Conservation (phyloP, 2,113 vertebrate species). For the Brachypodius melanocephalos region DNA sequence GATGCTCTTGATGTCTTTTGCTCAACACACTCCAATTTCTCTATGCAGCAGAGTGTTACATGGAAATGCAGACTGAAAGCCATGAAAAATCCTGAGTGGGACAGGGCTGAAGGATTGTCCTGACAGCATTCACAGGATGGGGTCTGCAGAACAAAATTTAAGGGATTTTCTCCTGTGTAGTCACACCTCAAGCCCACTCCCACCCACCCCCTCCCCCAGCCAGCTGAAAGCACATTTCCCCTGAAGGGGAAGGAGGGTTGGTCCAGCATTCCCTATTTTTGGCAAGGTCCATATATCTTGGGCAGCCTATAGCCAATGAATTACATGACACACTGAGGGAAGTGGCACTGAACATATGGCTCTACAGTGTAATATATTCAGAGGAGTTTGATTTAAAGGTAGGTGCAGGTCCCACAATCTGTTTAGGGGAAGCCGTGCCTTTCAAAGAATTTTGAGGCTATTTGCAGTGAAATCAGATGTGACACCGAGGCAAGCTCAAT, state of each 20-base stretch:
- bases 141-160: not conserved
- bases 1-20: not conserved
- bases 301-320: not conserved
- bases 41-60: not conserved
- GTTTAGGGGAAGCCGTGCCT: not conserved
- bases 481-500: not conserved
- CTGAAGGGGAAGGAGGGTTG: not conserved
- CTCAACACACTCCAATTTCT: not conserved
- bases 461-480: not conserved
- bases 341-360: slow-evolving; percentile 38
- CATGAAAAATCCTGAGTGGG: not conserved
- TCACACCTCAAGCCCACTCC: not conserved
- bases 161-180: rapidly evolving
- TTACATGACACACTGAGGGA: not conserved
- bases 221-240: not conserved
- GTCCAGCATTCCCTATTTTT: not conserved
- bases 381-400: slow-evolving; percentile 26
- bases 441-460: slow-evolving; percentile 9
- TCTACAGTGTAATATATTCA: not conserved
- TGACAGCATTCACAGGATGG: rapidly evolving
- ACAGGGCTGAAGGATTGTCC: not conserved
- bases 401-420: slow-evolving; percentile 35
- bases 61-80: not conserved
- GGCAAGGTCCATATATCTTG: not conserved
- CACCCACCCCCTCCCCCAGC: not conserved